A percentile compares a stretch with the other conserved stretches of the same genome.
Evolutionary conservation across 2,888 invertebrate species (phyloP).

Genomic region (Branchipolynoe longqiensis): DNA sequence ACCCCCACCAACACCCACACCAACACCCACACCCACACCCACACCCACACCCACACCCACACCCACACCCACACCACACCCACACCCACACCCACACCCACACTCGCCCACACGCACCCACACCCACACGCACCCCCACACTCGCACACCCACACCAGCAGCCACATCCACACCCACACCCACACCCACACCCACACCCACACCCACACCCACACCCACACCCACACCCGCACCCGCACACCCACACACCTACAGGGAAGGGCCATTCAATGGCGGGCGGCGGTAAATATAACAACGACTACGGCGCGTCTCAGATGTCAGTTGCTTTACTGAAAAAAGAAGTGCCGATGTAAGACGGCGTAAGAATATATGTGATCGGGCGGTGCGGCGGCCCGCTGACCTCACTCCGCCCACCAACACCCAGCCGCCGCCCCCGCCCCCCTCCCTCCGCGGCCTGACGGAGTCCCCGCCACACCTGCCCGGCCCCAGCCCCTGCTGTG

Average conservation of each 20-base stretch:
- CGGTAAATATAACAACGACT: constrained; percentile 3
- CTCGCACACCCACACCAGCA: neutral
- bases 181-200: neutral
- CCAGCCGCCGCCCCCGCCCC: constrained; percentile 5
- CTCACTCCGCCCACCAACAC: neutral
- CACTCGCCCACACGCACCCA: neutral
- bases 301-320: constrained; percentile 23
- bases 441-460: constrained; percentile 7
- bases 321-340: constrained; percentile 27
- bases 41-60: neutral
- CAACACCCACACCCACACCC: neutral
- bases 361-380: constrained; percentile 37
- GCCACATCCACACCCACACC: neutral
- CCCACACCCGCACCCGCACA: neutral
- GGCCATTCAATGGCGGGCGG: neutral
- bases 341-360: neutral
- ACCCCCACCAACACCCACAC: no score
- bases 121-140: neutral
- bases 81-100: neutral
- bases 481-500: neutral
- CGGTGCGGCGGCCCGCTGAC: constrained; percentile 3
- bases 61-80: neutral
- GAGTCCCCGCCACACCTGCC: constrained; percentile 49
- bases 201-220: neutral
- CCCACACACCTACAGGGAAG: neutral